Base-by-base conservation (phyloP, 2,888 invertebrate genomes). In the Crocallis elinguaria region DNA sequence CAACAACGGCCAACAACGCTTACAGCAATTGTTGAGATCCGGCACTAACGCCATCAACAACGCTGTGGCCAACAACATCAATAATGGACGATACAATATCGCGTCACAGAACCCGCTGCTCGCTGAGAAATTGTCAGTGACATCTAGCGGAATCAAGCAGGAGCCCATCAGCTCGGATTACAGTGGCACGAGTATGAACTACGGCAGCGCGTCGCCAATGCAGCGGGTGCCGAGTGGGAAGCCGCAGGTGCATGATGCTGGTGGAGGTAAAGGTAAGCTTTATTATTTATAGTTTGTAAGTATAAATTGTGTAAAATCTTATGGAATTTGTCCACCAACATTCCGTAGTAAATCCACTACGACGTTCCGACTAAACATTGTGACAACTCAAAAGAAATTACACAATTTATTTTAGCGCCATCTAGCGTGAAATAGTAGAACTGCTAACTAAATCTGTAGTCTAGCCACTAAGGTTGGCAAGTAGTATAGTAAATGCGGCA, bases 21-120 rank as follows among this genome's bases (percentile, higher is more conserved):
- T 92, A 37, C 92, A 92, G 50, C 92, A 90, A 58, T 67, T 91
- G 60, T 73, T 90, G 57, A 69, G 88, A 53, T 86, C 92, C 51
- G 82, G 93, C 75, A 84, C 92, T 64, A 79, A 84, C 77, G 82
- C 93, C 71, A 79, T 91, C 81, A 83, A 89, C 79, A 86, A 85
- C 67, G 84, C 79, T 55, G 84, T 89, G 49, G 76, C 82, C n/a
- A 88, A 82, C 57, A 88, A 82, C 37, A 92, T 90, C 58, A 92
- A 92, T 71, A 92, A 93, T 72, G 93, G 93, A 68, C 88, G 95
- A 78, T 95, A 94, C 79, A 96, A 96, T 66, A 96, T 97, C 62
- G 96, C 96, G 19, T 96, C 97, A 8, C 95, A 96, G 37, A 97
- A 97, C 86, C 97, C 97, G 11, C 86, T 97, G 64, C 92, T 97